A percentile compares a stretch with the other conserved stretches of the same genome.
Evolutionary conservation across 2,797 vertebrate genomes (phyloP).

Genomic region (Agapornis canus): DNA sequence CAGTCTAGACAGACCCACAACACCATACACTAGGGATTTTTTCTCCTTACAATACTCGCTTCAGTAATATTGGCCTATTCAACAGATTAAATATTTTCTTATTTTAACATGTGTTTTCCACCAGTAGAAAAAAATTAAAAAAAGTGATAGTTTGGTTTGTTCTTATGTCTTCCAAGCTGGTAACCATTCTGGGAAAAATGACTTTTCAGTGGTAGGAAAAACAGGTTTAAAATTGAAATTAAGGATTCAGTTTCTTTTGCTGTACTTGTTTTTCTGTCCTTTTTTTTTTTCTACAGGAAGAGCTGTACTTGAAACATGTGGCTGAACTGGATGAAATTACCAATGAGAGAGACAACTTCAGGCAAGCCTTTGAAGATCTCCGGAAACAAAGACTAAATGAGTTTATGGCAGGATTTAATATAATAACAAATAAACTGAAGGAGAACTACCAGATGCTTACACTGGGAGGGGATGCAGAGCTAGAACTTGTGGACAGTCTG

Average conservation of each 20-base stretch:
- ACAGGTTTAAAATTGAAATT: not conserved
- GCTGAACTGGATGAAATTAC: conserved; percentile 92
- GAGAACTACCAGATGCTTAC: conserved; percentile 99
- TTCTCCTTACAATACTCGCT: not conserved
- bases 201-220: not conserved
- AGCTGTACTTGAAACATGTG: conserved; percentile 91
- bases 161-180: not conserved
- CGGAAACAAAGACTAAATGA: conserved; percentile 94
- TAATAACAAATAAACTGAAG: conserved; percentile 97
- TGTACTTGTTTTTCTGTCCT: not conserved
- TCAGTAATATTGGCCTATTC: not conserved
- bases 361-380: conserved; percentile 88
- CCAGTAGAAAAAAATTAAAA: not conserved
- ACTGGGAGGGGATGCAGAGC: conserved; percentile 93
- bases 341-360: conserved; percentile 87
- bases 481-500: conserved; percentile 96
- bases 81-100: not conserved
- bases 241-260: not conserved
- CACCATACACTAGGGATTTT: accelerated
- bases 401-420: conserved; percentile 96
- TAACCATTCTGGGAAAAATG: not conserved
- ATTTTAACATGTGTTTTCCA: not conserved
- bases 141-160: not conserved
- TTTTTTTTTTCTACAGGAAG: conserved; percentile 81
- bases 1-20: not conserved